Evolutionary conservation across 2,888 invertebrate species (phyloP).

Genomic region (Candidula unifasciata): DNA sequence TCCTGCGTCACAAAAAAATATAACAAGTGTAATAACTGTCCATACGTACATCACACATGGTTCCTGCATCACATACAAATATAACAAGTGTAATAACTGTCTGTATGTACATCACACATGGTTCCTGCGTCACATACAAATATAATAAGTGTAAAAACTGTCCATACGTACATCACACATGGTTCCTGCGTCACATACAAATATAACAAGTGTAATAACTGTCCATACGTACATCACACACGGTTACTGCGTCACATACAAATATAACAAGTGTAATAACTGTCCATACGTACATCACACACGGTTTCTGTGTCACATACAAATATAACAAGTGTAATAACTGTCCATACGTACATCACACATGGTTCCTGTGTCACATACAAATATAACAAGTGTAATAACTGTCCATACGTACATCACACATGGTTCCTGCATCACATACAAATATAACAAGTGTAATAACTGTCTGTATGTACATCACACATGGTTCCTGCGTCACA

Average conservation of each 20-base stretch:
- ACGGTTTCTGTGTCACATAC: conserved; percentile 91
- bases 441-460: conserved; percentile 81
- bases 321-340: conserved; percentile 79
- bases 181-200: conserved; percentile 90
- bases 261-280: conserved; percentile 76
- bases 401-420: conserved; percentile 82
- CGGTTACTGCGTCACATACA: conserved; percentile 90
- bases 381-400: conserved; percentile 79
- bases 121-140: conserved; percentile 89
- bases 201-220: conserved; percentile 74
- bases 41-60: conserved; percentile 88
- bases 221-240: conserved; percentile 85
- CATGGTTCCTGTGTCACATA: conserved; percentile 93
- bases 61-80: conserved; percentile 88
- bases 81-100: background rate
- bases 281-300: conserved; percentile 83
- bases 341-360: conserved; percentile 82
- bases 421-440: conserved; percentile 91
- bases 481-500: conserved; percentile 90
- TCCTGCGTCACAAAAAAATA: conserved; percentile 89
- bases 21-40: background rate
- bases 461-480: conserved; percentile 82
- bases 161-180: conserved; percentile 85
- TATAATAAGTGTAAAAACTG: conserved; percentile 72
- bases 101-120: conserved; percentile 86